Conservation (phyloP, 2,888 invertebrate genomes). For the Synergus japonicus region DNA sequence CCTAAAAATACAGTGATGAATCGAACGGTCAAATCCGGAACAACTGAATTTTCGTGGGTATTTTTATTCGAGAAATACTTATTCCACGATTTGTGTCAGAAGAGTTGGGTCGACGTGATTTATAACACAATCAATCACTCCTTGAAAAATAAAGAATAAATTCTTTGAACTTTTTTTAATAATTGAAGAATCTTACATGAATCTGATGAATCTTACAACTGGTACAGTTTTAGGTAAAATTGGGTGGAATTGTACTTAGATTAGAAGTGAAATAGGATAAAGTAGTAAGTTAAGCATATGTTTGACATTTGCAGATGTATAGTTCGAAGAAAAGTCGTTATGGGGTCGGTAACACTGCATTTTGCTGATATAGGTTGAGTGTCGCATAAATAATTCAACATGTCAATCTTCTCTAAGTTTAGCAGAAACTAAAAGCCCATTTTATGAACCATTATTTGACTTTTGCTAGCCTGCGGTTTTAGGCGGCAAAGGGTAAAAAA, state of each 20-base stretch:
- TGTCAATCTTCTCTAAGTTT: conserved; percentile 62
- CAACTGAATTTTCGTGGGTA: not conserved
- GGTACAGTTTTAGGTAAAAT: too few species aligned
- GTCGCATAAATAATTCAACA: conserved; percentile 60
- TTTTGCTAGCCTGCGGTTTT: not conserved
- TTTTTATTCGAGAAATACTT: conserved; percentile 10
- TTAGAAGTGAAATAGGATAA: not conserved
- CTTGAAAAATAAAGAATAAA: not conserved
- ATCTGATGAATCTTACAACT: too few species aligned
- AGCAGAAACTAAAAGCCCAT: conserved; percentile 49
- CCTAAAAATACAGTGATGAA: conserved; percentile 8
- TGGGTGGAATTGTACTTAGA: too few species aligned
- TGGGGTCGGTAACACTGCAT: conserved; percentile 35
- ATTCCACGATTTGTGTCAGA: not conserved
- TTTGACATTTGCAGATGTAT: not conserved
- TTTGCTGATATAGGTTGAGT: conserved; percentile 53
- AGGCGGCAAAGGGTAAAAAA: not conserved
- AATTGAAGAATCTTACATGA: too few species aligned
- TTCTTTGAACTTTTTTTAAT: not conserved
- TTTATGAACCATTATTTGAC: conserved; percentile 10
- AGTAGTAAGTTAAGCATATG: not conserved
- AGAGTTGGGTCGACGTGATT: not conserved
- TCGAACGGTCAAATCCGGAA: not conserved
- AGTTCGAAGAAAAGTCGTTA: not conserved
- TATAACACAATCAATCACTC: conserved; percentile 5